A percentile compares a stretch with the other conserved stretches of the same genome.
Conservation (phyloP, 2,888 invertebrate genomes). For the Phlogophora meticulosa region DNA sequence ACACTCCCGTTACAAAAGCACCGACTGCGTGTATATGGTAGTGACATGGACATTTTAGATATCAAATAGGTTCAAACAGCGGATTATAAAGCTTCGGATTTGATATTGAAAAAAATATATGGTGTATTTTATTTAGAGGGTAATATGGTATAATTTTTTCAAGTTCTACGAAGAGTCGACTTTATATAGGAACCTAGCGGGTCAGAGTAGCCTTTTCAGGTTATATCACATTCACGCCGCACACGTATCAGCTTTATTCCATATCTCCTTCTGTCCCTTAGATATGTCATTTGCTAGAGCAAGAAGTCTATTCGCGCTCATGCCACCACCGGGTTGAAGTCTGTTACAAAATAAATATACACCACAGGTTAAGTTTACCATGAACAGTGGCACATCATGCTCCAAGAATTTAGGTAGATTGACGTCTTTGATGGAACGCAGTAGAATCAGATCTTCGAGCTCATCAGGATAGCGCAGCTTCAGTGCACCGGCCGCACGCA, state of each 20-base stretch:
- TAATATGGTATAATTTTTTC: background rate
- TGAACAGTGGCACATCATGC: conserved; percentile 96
- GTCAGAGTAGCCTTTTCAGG: background rate
- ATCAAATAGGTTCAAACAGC: background rate
- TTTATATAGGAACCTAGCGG: background rate
- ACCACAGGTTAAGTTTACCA: conserved; percentile 83
- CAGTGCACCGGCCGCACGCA: conserved; percentile 97
- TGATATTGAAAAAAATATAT: background rate
- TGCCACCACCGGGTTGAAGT: background rate
- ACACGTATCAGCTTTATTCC: too few species aligned
- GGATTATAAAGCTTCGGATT: background rate
- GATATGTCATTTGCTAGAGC: too few species aligned
- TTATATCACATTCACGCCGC: background rate
- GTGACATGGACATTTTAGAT: conserved; percentile 4
- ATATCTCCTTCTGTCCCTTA: too few species aligned
- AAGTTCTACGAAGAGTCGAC: background rate
- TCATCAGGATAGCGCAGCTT: conserved; percentile 97
- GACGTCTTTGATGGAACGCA: conserved; percentile 98
- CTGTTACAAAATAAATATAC: background rate
- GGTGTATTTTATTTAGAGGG: background rate
- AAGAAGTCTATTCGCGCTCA: too few species aligned
- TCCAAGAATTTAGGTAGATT: conserved; percentile 98
- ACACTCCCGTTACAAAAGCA: conserved; percentile 8
- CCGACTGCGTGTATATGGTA: background rate
- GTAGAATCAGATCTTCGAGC: conserved; percentile 95